phyloP scores from a whole-genome alignment of 2,113 vertebrate species.

The Nettapus auritus region DNA sequence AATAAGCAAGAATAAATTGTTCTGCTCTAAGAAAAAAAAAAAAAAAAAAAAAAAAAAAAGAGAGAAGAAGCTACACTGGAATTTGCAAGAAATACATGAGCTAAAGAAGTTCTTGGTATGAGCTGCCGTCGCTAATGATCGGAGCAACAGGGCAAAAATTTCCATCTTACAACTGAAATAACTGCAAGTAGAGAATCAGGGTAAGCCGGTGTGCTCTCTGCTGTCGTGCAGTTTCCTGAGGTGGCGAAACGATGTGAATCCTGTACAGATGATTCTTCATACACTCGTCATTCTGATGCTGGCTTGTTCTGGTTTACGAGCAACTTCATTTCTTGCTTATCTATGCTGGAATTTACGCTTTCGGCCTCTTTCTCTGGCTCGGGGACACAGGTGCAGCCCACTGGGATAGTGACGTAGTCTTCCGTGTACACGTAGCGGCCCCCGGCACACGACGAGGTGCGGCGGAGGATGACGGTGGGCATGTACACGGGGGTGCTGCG shows the following conservation, averaged over 20 bases:
- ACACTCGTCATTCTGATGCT: slow-evolving; percentile 6
- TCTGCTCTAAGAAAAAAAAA: background rate
- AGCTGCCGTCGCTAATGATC: background rate
- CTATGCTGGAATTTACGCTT: slow-evolving; percentile 77
- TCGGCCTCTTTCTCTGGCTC: slow-evolving; percentile 54
- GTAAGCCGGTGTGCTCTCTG: background rate
- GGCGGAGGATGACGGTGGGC: slow-evolving; percentile 87
- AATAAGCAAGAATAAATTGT: slow-evolving; percentile 31
- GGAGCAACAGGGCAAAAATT: background rate
- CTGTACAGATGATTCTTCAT: background rate
- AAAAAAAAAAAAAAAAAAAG: background rate
- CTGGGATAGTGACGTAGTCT: slow-evolving; percentile 87
- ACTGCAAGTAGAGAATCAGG: background rate
- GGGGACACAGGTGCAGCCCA: slow-evolving; percentile 94
- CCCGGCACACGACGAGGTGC: slow-evolving; percentile 79
- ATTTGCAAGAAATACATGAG: background rate
- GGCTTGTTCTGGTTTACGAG: slow-evolving; percentile 67
- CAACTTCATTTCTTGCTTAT: slow-evolving; percentile 74
- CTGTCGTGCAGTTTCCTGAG: background rate
- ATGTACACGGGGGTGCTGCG: slow-evolving; percentile 89
- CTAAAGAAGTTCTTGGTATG: background rate
- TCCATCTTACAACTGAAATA: background rate
- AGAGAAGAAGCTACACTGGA: background rate
- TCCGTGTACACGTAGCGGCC: slow-evolving; percentile 89
- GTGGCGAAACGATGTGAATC: background rate